These are phyloP conservation scores for Salpingus planirostris DNA, from an alignment of 2,888 invertebrate species.

Conservation along the genomic window DNA sequence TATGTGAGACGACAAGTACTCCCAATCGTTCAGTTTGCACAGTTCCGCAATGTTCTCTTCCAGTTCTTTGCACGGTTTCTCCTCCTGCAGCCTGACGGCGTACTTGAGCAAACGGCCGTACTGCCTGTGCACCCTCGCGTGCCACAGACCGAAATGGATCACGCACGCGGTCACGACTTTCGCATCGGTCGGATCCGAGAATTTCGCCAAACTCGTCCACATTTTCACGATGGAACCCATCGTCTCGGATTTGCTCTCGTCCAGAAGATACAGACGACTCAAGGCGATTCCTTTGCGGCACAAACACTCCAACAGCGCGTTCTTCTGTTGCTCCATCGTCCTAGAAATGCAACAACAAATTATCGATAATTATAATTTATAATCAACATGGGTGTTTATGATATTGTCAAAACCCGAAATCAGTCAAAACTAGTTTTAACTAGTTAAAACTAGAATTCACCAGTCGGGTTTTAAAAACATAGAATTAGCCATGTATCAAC, in stretches of 20 bases:
- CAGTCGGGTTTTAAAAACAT: no score
- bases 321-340: conserved; percentile 74
- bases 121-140: conserved; percentile 68
- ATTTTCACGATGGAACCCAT: conserved; percentile 52
- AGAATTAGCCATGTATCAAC: no score
- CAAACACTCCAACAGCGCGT: conserved; percentile 69
- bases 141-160: conserved; percentile 71
- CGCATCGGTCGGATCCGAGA: conserved; percentile 66
- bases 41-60: conserved; percentile 60
- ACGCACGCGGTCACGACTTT: conserved; percentile 48
- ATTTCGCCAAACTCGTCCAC: conserved; percentile 68
- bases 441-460: no score
- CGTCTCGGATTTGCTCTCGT: conserved; percentile 35
- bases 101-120: conserved; percentile 76
- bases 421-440: no score
- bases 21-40: conserved; percentile 61
- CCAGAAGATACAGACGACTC: conserved; percentile 50
- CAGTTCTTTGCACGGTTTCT: conserved; percentile 64
- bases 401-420: no score
- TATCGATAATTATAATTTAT: no score
- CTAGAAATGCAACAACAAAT: no score
- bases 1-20: conserved; percentile 51
- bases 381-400: no score
- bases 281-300: conserved; percentile 66
- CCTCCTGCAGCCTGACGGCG: conserved; percentile 68